Evolutionary conservation across 2,113 vertebrate genomes (phyloP), one percentile per base, ranked within the genome.

Genomic region (Ursus arctos): DNA sequence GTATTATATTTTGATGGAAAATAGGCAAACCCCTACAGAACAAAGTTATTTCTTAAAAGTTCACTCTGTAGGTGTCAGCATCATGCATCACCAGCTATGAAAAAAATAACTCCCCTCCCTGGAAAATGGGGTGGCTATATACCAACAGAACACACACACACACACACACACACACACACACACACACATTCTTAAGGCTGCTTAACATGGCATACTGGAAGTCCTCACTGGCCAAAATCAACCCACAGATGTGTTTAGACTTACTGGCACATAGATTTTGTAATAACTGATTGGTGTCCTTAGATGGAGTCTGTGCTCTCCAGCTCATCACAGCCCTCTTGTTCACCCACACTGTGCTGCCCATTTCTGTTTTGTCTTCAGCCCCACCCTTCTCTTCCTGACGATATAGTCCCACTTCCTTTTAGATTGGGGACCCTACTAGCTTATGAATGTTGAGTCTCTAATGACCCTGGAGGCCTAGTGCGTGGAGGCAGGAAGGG

Each of bases 391-490:
- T 71, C 28, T 77, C 74, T 91, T 83, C 61, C 49, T 69, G 63
- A 63, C 71, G 43, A 67, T 69, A 11, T 59, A 65, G 69, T 13
- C 5, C 51, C 28, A 10, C 61, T 92, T 92, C 47, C 65, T 61
- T 94, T 74, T 79, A 77, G 6, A 65, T 19, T 28, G 40, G 43
- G n/a, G 79, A 36, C 36, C 6, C 13, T 84, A 49, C 24, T 90
- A 77, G 69, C 74, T 97, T 90, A 63, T 94, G 82, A 59, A 33
- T 71, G 69, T 33, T 40, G 67, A 76, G 21, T 82, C 49, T 61
- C n/a, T 36, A 76, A 2, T 28, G 28, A 47, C 11, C 36, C 74
- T 86, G 11, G 67, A 51, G 72, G n/a, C 26, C 14, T 24, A 49
- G 65, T 7, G 19, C 69, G 4, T 47, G 10, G 24, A 94, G 22